Evolutionary conservation across 2,797 vertebrate genomes (phyloP), one percentile per base, ranked within the genome.

Genomic region (Pangasius mekongensis): DNA sequence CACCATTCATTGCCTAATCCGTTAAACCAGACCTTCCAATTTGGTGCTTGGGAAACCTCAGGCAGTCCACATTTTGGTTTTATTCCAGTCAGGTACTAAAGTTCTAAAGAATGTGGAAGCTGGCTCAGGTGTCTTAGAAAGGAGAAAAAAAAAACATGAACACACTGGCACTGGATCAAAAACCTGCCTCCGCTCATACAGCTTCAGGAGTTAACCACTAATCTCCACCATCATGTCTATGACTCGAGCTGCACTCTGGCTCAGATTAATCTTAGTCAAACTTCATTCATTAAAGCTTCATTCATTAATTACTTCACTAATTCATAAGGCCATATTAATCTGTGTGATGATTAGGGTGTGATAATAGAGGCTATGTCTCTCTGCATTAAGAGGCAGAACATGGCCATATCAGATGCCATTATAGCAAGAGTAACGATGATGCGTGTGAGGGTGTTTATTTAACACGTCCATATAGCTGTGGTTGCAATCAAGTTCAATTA

Each of bases 231-330:
- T 58, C 58, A 27, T 77, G 49, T 30, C 60, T 39, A 10, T 9
- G 2, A 33, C 66, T 82, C 20, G 2, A 54, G 58, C 58, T 86
- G 52, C 39, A 87, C 20, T 88, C 43, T 39, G 52, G 82, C 62
- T 16, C 27, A 85, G 58, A 88, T 89, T 86, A 88, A 87, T 89
- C 73, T 89, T 86, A 85, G 78, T 91, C 84, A 82, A 82, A 87
- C 86, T 85, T 84, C 33, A 89, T 86, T 71, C 74, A 89, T 86
- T 89, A 87, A 87, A 82, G 80, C 76, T 84, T 84, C 56, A 85
- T 89, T 90, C 89, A 89, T 86, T 69, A 90, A 90, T 89, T 60
- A 49, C 74, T 89, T 86, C 67, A 83, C 87, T 89, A 86, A 90
- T 87, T 89, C 58, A 82, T 87, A 80, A 71, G 78, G 43, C 58